Base-by-base conservation (phyloP, 2,113 vertebrate genomes). In the Pterocles gutturalis region DNA sequence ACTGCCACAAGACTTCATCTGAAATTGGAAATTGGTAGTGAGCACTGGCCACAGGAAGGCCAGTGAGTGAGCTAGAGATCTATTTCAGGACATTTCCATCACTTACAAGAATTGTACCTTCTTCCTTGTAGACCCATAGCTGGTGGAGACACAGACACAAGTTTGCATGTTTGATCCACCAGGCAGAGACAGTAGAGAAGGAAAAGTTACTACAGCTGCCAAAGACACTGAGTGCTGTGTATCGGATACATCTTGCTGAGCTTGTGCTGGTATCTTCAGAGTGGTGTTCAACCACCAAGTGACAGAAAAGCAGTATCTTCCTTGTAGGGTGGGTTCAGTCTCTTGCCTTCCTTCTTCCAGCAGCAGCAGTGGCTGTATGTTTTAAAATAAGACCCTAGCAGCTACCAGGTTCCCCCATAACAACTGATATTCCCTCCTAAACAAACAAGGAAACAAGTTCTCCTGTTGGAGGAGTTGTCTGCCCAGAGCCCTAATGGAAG, bases 401-500 rank as follows among this genome's bases (percentile, higher is more conserved):
- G 36, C 31, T 82, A 41, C 80, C 86, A 54, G 33, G 49, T 81
- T 45, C 41, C 76, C 91, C 72, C 73, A 69, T 76, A 92, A 79
- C 49, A 73, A 33, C 45, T 24, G 26, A 29, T 62, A 26, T 36
- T 89, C 51, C 64, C 71, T 92, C 69, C 77, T 80, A 88, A 78
- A 11, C 77, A 75, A 89, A 72, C 76, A 92, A 93, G 92, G 87
- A 96, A 87, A 48, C 51, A 28, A 58, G 61, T 89, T 96, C 88
- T 90, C 87, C 95, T 80, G 87, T 95, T 82, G 90, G 91, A 83
- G 87, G 92, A 92, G 62, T 71, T 92, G 93, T 90, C 96, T 88
- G 65, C 93, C 95, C 93, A 95, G 95, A 97, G 96, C 98, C 98
- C 98, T 99, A 99, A 99, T 93, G 96, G 98, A 97, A 97, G 98